phyloP scores from a whole-genome alignment of 1,140 invertebrate species.

The Odontomachus brunneus region DNA sequence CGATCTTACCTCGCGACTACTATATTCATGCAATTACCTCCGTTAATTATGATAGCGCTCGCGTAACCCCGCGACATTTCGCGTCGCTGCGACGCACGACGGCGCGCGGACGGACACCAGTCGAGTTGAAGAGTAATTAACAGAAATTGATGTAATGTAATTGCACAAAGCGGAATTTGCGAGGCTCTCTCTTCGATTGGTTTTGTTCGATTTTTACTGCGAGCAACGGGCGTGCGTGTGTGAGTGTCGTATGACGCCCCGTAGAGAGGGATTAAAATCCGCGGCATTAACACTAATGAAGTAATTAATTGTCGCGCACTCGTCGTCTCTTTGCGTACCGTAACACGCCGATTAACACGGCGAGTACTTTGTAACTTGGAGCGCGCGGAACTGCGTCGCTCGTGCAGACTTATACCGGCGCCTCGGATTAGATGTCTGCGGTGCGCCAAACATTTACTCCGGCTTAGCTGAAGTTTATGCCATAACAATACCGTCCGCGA shows the following conservation, averaged over 20 bases:
- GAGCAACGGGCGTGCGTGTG: too few species aligned
- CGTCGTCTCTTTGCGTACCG: background rate
- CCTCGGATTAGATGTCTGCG: background rate
- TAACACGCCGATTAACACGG: background rate
- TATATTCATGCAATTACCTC: slow-evolving; percentile 21
- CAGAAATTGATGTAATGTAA: background rate
- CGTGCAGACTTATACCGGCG: background rate
- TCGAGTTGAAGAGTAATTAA: background rate
- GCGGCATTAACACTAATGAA: background rate
- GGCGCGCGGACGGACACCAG: background rate
- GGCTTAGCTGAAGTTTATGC: background rate
- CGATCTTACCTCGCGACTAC: background rate
- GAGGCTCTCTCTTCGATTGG: too few species aligned
- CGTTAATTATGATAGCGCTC: slow-evolving; percentile 13
- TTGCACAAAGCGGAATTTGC: too few species aligned
- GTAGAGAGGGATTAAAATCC: too few species aligned
- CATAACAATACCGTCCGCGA: background rate
- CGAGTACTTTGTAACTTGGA: background rate
- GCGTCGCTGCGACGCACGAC: background rate
- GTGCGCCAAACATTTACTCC: slow-evolving; percentile 1
- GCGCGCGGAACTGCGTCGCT: background rate
- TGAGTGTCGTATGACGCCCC: too few species aligned
- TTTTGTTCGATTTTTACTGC: too few species aligned
- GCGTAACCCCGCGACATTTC: background rate
- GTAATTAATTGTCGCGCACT: background rate